A percentile compares a stretch with the other conserved stretches of the same genome.
Conservation (phyloP, 1,140 invertebrate species). For the Pseudachorutes palmiensis region DNA sequence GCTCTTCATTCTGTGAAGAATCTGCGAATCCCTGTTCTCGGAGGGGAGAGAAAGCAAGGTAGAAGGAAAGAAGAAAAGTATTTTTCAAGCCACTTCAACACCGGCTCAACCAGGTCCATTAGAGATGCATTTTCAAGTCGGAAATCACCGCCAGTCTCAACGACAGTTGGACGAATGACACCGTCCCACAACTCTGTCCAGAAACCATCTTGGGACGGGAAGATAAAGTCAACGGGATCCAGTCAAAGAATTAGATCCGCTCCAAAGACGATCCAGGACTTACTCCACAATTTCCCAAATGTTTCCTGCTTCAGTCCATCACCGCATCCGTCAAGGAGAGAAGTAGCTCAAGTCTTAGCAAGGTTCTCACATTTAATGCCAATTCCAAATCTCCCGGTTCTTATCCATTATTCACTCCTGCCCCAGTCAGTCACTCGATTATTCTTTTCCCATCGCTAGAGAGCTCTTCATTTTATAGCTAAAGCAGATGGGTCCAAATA, state of each 20-base stretch:
- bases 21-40: slow-evolving; percentile 3
- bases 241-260: not conserved
- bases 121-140: not conserved
- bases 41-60: slow-evolving; percentile 9
- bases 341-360: slow-evolving; percentile 26
- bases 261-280: not conserved
- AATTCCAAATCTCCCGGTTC: no score
- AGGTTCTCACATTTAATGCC: slow-evolving; percentile 26
- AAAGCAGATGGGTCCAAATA: not conserved
- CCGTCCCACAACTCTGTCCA: no score
- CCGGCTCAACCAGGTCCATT: not conserved
- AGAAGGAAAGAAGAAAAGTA: not conserved
- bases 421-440: no score
- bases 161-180: no score
- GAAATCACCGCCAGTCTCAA: not conserved
- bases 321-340: slow-evolving; percentile 16
- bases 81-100: not conserved
- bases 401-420: no score
- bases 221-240: not conserved
- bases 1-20: slow-evolving; percentile 26
- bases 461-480: not conserved
- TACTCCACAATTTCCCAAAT: slow-evolving; percentile 19
- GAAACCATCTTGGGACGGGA: no score
- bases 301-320: slow-evolving; percentile 32
- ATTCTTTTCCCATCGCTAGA: not conserved